phyloP scores from a whole-genome alignment of 1,140 invertebrate species.

The Episyrphus balteatus region DNA sequence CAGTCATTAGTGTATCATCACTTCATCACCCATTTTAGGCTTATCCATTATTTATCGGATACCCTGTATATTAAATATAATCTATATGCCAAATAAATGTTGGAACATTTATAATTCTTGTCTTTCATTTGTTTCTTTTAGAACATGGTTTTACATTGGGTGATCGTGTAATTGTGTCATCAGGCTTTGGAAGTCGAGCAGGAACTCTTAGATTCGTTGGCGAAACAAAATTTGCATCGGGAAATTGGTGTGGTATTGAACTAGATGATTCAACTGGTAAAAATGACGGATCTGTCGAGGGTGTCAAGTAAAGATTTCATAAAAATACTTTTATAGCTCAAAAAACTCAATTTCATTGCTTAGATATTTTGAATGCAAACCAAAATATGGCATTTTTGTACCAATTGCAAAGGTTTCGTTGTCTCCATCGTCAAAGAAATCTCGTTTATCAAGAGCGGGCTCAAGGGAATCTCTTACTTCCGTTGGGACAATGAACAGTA shows the following conservation, averaged over 20 bases:
- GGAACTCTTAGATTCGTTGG: slow-evolving; percentile 79
- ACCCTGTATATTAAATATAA: no score
- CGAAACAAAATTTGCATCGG: slow-evolving; percentile 75
- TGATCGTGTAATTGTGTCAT: slow-evolving; percentile 82
- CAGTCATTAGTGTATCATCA: no score
- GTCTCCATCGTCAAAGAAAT: slow-evolving; percentile 63
- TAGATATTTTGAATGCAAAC: slow-evolving; percentile 90
- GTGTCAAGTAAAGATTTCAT: slow-evolving; percentile 49
- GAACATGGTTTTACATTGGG: slow-evolving; percentile 56
- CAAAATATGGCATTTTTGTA: slow-evolving; percentile 86
- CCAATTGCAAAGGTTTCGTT: slow-evolving; percentile 76
- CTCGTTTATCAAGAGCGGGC: slow-evolving; percentile 56
- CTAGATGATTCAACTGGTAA: slow-evolving; percentile 88
- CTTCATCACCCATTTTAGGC: no score
- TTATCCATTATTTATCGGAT: no score
- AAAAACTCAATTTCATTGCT: slow-evolving; percentile 9
- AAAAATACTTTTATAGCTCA: not conserved
- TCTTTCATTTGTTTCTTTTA: slow-evolving; percentile 6
- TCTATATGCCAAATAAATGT: no score
- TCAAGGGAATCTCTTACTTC: slow-evolving; percentile 80
- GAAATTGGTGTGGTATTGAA: slow-evolving; percentile 92
- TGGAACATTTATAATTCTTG: not conserved
- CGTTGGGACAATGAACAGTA: slow-evolving; percentile 57
- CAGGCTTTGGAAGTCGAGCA: slow-evolving; percentile 71
- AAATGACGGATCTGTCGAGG: slow-evolving; percentile 90